These are phyloP conservation scores for Hypotaenidia okinawae DNA, from an alignment of 2,797 vertebrate genomes.

Conservation along the genomic window DNA sequence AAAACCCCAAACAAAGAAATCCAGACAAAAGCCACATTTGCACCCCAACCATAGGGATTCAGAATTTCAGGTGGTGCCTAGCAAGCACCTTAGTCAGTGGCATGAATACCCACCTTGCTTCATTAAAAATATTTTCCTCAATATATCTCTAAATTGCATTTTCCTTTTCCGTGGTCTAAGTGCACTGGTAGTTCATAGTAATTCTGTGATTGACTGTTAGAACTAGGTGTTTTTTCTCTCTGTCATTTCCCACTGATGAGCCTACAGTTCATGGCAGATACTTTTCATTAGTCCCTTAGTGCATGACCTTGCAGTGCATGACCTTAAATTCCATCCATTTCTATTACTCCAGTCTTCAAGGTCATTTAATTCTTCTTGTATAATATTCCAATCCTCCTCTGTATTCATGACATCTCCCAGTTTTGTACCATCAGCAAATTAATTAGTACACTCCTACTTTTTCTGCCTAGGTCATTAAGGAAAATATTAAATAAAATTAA, in stretches of 20 bases:
- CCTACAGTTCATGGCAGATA: constrained; percentile 31
- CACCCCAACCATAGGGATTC: neutral
- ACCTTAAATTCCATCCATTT: constrained; percentile 57
- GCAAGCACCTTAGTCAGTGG: neutral
- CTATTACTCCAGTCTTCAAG: constrained; percentile 54
- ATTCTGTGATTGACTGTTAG: constrained; percentile 25
- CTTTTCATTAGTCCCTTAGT: constrained; percentile 52
- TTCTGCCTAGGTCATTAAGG: constrained; percentile 70
- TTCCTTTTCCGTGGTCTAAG: neutral
- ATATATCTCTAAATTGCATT: neutral
- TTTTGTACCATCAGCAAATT: constrained; percentile 71
- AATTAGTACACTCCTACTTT: constrained; percentile 72
- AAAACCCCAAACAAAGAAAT: too few relatives aligned
- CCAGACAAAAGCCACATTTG: neutral
- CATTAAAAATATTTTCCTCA: constrained; percentile 2
- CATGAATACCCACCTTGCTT: neutral
- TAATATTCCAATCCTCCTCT: constrained; percentile 66
- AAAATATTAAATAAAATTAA: constrained; percentile 75
- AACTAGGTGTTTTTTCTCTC: constrained; percentile 16
- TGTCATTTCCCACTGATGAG: constrained; percentile 46
- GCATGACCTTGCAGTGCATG: constrained; percentile 30
- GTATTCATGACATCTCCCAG: constrained; percentile 66
- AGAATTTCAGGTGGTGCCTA: neutral
- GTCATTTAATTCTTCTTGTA: constrained; percentile 60
- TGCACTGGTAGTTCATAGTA: neutral